These are phyloP conservation scores for Nesidiocoris tenuis DNA, from an alignment of 2,888 invertebrate genomes.

Conservation along the genomic window DNA sequence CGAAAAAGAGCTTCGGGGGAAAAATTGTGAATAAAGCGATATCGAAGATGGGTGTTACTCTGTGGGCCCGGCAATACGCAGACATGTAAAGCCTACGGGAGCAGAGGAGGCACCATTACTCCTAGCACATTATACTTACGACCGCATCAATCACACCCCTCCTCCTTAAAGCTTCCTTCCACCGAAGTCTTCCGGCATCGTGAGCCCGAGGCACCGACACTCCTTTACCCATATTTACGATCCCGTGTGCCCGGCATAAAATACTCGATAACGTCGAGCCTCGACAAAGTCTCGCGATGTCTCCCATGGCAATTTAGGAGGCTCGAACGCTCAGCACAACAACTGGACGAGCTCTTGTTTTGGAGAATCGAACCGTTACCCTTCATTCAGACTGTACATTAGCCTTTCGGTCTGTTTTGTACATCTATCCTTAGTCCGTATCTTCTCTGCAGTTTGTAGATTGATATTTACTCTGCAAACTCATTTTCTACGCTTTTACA, in stretches of 20 bases:
- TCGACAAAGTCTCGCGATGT: not conserved
- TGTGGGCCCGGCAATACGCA: not conserved
- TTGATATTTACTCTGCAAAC: too few relatives aligned
- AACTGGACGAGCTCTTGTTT: too few relatives aligned
- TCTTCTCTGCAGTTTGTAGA: too few relatives aligned
- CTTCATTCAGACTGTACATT: too few relatives aligned
- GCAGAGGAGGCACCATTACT: slow-evolving; percentile 33
- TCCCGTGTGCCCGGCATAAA: slow-evolving; percentile 43
- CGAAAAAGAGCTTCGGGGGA: not conserved
- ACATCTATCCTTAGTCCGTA: too few relatives aligned
- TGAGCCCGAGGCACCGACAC: not conserved
- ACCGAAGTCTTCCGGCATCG: not conserved
- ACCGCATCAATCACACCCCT: slow-evolving; percentile 41
- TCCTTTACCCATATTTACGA: slow-evolving; percentile 39
- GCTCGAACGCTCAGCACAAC: too few relatives aligned
- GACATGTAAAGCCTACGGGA: slow-evolving; percentile 5
- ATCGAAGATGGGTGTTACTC: slow-evolving; percentile 1
- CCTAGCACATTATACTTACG: slow-evolving; percentile 43
- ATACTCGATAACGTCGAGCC: slow-evolving; percentile 39
- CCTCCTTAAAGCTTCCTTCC: not conserved
- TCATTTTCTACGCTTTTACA: too few relatives aligned
- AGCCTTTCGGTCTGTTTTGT: too few relatives aligned
- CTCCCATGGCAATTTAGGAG: slow-evolving; percentile 41
- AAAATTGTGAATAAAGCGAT: not conserved
- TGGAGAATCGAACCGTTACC: too few relatives aligned